Percentiles rank a stretch among this genome's conserved stretches.
phyloP scores from a whole-genome alignment of 2,113 vertebrate species.

The Malurus melanocephalus region DNA sequence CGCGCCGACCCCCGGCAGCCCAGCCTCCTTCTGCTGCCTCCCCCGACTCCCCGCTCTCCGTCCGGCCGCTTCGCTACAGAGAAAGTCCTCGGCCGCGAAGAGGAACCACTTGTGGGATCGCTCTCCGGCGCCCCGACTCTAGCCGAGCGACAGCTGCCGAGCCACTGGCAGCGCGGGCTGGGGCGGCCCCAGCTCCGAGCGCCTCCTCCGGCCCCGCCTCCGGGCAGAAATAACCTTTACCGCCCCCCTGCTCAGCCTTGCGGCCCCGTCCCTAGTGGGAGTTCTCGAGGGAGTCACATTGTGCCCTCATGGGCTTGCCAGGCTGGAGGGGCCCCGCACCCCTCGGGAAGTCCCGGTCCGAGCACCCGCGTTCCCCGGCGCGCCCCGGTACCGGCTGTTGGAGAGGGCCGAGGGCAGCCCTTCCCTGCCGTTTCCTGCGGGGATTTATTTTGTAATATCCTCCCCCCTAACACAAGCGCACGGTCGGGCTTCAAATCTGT shows the following conservation, averaged over 20 bases:
- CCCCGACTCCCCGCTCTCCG: background rate
- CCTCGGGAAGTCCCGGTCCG: background rate
- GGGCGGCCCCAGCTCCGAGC: background rate
- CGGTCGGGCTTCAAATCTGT: no score
- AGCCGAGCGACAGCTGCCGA: background rate
- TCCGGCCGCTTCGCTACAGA: background rate
- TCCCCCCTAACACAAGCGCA: background rate
- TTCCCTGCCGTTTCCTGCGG: background rate
- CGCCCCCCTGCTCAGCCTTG: background rate
- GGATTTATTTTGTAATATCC: background rate
- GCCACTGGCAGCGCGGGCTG: background rate
- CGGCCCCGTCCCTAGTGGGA: background rate
- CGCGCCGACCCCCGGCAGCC: background rate
- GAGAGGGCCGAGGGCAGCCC: background rate
- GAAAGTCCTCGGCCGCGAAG: background rate
- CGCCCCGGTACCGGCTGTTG: no score
- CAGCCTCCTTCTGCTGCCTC: background rate
- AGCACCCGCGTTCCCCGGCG: background rate
- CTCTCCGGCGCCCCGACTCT: background rate
- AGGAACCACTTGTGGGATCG: conserved; percentile 23
- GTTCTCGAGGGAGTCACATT: fast-evolving
- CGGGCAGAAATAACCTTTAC: background rate
- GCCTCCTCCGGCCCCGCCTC: conserved; percentile 1
- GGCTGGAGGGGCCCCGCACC: background rate
- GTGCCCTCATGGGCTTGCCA: background rate